phyloP scores from a whole-genome alignment of 2,888 invertebrate genomes.

The Meganola albula region DNA sequence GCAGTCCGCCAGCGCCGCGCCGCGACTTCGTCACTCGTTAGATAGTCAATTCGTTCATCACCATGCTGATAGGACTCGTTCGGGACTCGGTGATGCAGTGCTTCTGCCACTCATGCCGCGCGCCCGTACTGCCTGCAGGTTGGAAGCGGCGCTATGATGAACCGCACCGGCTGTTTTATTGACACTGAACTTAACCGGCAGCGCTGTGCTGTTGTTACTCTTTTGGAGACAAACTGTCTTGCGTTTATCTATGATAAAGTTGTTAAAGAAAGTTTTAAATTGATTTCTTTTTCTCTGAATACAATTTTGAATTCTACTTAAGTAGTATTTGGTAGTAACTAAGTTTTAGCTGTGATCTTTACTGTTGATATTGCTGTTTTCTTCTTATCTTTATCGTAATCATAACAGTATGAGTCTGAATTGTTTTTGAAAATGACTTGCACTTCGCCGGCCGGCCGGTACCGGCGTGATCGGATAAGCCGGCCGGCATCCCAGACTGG shows the following conservation, averaged over 20 bases:
- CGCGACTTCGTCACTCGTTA: constrained; percentile 67
- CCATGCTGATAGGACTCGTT: constrained; percentile 92
- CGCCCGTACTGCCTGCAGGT: constrained; percentile 87
- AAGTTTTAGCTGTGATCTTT: no score
- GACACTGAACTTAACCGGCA: constrained; percentile 34
- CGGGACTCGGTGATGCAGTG: constrained; percentile 95
- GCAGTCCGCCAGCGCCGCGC: constrained; percentile 78
- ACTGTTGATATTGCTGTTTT: no score
- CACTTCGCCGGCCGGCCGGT: constrained; percentile 34
- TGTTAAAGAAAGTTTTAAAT: constrained; percentile 7
- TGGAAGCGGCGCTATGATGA: constrained; percentile 51
- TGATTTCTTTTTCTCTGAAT: no score
- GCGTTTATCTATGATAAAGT: constrained; percentile 22
- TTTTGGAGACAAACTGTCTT: constrained; percentile 50
- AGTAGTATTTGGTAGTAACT: no score
- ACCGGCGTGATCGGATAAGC: constrained; percentile 30
- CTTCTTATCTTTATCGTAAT: no score
- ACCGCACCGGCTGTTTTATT: constrained; percentile 19
- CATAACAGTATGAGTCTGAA: no score
- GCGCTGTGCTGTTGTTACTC: constrained; percentile 45
- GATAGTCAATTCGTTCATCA: constrained; percentile 70
- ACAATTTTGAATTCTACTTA: no score
- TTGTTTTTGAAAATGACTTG: no score
- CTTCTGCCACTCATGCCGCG: constrained; percentile 95
- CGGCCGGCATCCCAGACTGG: constrained; percentile 28